Base-by-base conservation (phyloP, 2,113 vertebrate species). In the Callipepla squamata region DNA sequence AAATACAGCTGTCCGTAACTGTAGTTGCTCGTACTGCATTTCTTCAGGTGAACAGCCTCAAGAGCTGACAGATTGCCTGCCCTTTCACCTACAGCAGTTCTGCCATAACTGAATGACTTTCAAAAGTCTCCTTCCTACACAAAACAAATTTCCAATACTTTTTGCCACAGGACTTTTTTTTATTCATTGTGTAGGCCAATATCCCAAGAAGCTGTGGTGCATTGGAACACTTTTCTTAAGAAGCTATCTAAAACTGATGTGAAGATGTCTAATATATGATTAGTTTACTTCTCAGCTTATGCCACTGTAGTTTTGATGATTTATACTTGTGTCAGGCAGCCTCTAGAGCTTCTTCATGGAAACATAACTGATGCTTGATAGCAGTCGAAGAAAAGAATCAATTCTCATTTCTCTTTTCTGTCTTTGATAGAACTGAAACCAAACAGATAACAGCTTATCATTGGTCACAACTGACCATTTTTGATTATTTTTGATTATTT, bases 351-450 rank as follows among this genome's bases (percentile, higher is more conserved):
- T 48, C 57, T 57, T 79, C 23, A 42, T 23, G 51, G 57, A 84
- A 95, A 87, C 19, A 2, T 2, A 59, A 59, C 32, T 44, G 66
- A 40, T 47, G 69, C 40, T 57, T 87, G 69, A 9, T 17, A 92
- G 12, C 40, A 65, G 23, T 21, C 26, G 19, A 67, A 73, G n/a
- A 36, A 30, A 81, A 81, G 40, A 94, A 90, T 50, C 34, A 73
- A 63, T 38, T 68, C 48, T 44, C 21, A 38, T 38, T 73, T 93
- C 69, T 66, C 62, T 61, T 87, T 8, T 53, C 4, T 50, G 44
- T 34, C 74, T 85, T 80, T 67, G 50, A 45, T 87, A 88, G 87
- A 91, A 79, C 48, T 79, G 88, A 88, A 96, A 79, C 13, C 45
- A 68, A 93, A 75, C 30, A 62, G 30, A 0, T 42, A 85, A 66